Conservation (phyloP, 2,888 invertebrate species). For the Xanthia icteritia region DNA sequence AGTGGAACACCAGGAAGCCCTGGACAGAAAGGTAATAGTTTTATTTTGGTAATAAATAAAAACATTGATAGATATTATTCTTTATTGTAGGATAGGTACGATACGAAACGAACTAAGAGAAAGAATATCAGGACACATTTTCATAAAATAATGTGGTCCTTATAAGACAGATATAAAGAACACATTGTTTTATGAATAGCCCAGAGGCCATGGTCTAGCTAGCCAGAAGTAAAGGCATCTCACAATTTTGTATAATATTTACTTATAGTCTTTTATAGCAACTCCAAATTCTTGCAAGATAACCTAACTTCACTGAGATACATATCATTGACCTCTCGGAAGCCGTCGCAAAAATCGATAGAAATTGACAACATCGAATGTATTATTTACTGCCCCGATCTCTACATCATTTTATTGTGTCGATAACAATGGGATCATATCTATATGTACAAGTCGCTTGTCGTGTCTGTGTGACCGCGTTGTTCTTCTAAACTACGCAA, state of each 20-base stretch:
- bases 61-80: neutral
- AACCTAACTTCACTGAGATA: neutral
- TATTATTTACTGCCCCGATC: neutral
- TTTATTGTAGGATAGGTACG: neutral
- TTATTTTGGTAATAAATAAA: neutral
- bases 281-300: neutral
- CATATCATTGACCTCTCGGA: neutral
- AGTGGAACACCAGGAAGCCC: conserved; percentile 98
- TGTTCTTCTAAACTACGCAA: no score
- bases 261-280: neutral
- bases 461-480: no score
- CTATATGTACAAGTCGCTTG: no score
- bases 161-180: no score
- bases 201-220: no score
- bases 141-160: neutral
- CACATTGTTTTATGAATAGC: no score
- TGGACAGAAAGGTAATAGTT: conserved; percentile 67
- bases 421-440: neutral
- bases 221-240: neutral
- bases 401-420: neutral
- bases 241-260: neutral
- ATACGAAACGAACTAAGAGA: neutral
- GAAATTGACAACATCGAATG: neutral
- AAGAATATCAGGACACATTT: neutral
- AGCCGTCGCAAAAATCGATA: neutral